Base-by-base conservation (phyloP, 2,113 vertebrate species). In the Thymallus thymallus region DNA sequence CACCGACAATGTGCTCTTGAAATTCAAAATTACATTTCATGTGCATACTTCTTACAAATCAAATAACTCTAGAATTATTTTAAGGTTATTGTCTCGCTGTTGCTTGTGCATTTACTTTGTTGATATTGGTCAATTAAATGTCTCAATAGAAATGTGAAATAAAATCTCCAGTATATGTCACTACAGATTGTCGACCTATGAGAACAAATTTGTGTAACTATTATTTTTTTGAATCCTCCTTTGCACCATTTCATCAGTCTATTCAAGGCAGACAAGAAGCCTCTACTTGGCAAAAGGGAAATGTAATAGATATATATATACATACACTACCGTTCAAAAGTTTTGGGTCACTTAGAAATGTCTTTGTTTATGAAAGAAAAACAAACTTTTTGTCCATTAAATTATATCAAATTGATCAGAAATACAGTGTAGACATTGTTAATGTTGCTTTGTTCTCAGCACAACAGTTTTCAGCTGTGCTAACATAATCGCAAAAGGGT, bases 261-360 rank as follows among this genome's bases (percentile, higher is more conserved):
- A 79, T 77, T 80, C 71, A 84, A 79, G 76, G 71, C 71, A 73
- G 84, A 85, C 73, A 75, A 45, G 69, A 71, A 80, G 75, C 48
- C 48, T 51, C 48, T 51, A 66, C 76, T 80, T 18, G 75, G 77
- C 80, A 79, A 88, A 90, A 88, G 85, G 85, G 85, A 87, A 85
- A 84, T 73, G 45, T 51, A 51, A 51, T 14, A 69, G 80, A 80
- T 84, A 85, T 84, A 84, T 88, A 88, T 88, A 88, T 88, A 32
- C 2, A 68, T 82, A 79, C n/a, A n/a, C n/a, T n/a, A n/a, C n/a
- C n/a, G n/a, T n/a, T n/a, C n/a, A n/a, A n/a, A n/a, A n/a, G n/a
- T n/a, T n/a, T n/a, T n/a, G n/a, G n/a, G n/a, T n/a, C n/a, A n/a
- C n/a, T n/a, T n/a, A n/a, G n/a, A n/a, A n/a, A n/a, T n/a, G n/a